phyloP scores from a whole-genome alignment of 2,888 invertebrate species.

The Alsophila aescularia region DNA sequence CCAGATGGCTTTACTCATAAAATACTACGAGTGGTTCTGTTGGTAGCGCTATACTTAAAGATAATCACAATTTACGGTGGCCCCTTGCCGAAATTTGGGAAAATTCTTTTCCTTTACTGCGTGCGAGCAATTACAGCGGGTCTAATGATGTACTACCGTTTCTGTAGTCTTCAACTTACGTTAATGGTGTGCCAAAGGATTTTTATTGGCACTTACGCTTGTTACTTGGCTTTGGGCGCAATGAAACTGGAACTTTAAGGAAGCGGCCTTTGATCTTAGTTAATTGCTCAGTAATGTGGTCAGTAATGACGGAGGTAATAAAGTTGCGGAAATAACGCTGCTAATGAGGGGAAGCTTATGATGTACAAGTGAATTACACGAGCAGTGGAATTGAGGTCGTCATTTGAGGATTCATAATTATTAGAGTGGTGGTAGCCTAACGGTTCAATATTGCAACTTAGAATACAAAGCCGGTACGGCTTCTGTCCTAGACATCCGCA shows the following conservation, averaged over 20 bases:
- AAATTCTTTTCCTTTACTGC: conserved; percentile 66
- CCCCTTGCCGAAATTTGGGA: conserved; percentile 63
- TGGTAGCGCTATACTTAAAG: conserved; percentile 76
- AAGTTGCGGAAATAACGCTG: conserved; percentile 33
- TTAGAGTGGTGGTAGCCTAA: too few species aligned
- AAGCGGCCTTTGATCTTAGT: conserved; percentile 41
- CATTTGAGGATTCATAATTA: neutral
- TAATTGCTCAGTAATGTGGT: conserved; percentile 45
- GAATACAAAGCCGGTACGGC: too few species aligned
- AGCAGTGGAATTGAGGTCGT: neutral
- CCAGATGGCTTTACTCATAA: conserved; percentile 83
- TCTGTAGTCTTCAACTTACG: conserved; percentile 43
- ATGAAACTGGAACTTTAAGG: conserved; percentile 34
- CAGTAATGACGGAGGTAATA: conserved; percentile 28
- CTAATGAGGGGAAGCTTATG: conserved; percentile 20
- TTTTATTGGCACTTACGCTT: conserved; percentile 53
- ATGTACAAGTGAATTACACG: conserved; percentile 6
- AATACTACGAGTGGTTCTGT: conserved; percentile 79
- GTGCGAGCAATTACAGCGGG: conserved; percentile 68
- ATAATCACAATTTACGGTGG: conserved; percentile 82
- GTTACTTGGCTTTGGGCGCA: conserved; percentile 41
- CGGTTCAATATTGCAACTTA: too few species aligned
- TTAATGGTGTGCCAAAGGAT: conserved; percentile 56
- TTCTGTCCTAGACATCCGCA: too few species aligned
- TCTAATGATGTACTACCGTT: conserved; percentile 65